Base-by-base conservation (phyloP, 2,888 invertebrate genomes). In the Nipponacmea schrenckii region DNA sequence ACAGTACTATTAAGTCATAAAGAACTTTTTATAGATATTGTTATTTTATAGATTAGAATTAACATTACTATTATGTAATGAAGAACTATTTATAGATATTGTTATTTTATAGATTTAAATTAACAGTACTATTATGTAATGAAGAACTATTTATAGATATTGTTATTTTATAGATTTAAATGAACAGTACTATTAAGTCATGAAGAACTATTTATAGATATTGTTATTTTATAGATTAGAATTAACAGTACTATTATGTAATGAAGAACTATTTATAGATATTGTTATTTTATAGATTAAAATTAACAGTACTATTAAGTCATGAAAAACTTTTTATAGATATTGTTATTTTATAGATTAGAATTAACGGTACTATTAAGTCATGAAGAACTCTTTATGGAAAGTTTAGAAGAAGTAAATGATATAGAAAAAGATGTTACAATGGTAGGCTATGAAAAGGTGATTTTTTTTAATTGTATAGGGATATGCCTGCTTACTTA, bases 351-450 rank as follows among this genome's bases (percentile, higher is more conserved):
- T 67, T 73, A 4, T 70, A 86, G 86, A 73, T 67, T 84, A 68
- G 86, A 87, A 75, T 68, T 87, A 75, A 81, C 82, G 20, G 83
- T 86, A 10, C 73, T 87, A 17, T 74, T 87, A 69, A 83, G 78
- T 80, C 80, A 83, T 72, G 83, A 85, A 48, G 81, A 82, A n/a
- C 64, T 85, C 63, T 86, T 86, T 76, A 70, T 72, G 26, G 71
- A 75, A 10, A 64, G 48, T 0, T 56, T 68, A 2, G 71, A 74
- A 10, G 67, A 44, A 31, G 31, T 46, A 0, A 65, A 75, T 0
- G 68, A 63, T 0, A 67, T 56, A 8, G 63, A 73, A 8, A 64
- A 76, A 15, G 80, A 75, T 17, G 68, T 78, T 14, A 64, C 76
- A n/a, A 80, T 79, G 75, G 78, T 85, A 27, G 83, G 83, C 15